phyloP scores from a whole-genome alignment of 1,140 invertebrate species.

The Cydia amplana region DNA sequence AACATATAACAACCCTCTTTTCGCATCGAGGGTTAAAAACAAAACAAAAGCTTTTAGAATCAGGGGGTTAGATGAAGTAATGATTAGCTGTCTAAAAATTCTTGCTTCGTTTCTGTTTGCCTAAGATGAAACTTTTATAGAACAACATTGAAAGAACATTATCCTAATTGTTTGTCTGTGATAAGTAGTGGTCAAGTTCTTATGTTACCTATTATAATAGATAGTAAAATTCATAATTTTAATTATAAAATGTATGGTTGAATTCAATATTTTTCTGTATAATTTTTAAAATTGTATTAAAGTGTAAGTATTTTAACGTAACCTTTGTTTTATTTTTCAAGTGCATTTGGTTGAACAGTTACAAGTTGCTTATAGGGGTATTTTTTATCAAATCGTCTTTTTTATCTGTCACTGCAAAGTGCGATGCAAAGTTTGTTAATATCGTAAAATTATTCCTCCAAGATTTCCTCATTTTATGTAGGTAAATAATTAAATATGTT shows the following conservation, averaged over 20 bases:
- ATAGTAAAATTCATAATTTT: not conserved
- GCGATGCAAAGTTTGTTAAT: too few species aligned
- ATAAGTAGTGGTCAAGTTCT: not conserved
- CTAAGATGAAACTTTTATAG: not conserved
- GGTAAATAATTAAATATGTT: too few species aligned
- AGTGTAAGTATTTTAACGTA: slow-evolving; percentile 24
- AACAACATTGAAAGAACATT: not conserved
- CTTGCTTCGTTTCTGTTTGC: not conserved
- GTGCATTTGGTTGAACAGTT: not conserved
- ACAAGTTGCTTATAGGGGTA: too few species aligned
- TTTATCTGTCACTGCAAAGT: too few species aligned
- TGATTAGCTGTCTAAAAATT: not conserved
- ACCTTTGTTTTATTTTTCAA: not conserved
- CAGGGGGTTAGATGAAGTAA: too few species aligned
- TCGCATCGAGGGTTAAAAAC: too few species aligned
- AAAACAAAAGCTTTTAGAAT: too few species aligned
- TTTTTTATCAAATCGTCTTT: too few species aligned
- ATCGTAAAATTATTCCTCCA: too few species aligned
- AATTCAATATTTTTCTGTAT: not conserved
- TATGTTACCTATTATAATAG: too few species aligned
- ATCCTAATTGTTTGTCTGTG: not conserved
- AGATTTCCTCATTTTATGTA: not conserved
- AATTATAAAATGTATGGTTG: not conserved
- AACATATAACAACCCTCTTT: too few species aligned
- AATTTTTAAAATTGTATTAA: not conserved